phyloP scores from a whole-genome alignment of 2,888 invertebrate genomes.

The Mimachlamys varia region DNA sequence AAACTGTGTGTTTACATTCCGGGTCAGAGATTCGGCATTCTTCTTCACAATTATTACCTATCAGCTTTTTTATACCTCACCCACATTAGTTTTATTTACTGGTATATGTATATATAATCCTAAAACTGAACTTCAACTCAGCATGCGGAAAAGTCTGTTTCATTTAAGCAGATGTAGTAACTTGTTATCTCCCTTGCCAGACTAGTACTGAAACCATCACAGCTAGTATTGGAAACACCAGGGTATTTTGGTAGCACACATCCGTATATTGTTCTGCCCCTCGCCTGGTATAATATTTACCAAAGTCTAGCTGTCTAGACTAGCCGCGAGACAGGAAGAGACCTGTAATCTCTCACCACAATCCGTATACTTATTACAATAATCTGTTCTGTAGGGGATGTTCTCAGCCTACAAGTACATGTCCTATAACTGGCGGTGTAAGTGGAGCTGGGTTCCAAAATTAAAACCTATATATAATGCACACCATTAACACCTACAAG shows the following conservation, averaged over 20 bases:
- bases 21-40: not conserved
- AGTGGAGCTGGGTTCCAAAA: not conserved
- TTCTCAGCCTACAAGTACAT: not conserved
- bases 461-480: not conserved
- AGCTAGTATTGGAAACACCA: too few relatives aligned
- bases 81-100: not conserved
- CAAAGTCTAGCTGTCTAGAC: slow-evolving; percentile 28
- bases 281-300: not conserved
- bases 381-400: not conserved
- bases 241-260: too few relatives aligned
- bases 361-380: not conserved
- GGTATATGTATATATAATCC: not conserved
- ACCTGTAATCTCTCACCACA: not conserved
- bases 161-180: not conserved
- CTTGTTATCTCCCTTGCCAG: slow-evolving; percentile 18
- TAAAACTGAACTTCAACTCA: not conserved
- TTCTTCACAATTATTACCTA: not conserved
- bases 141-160: not conserved
- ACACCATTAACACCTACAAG: not conserved
- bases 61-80: not conserved
- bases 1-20: slow-evolving; percentile 29
- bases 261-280: not conserved
- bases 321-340: not conserved
- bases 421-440: not conserved
- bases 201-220: not conserved